Evolutionary conservation across 2,797 vertebrate genomes (phyloP).

Genomic region (Rhynchotus rufescens): DNA sequence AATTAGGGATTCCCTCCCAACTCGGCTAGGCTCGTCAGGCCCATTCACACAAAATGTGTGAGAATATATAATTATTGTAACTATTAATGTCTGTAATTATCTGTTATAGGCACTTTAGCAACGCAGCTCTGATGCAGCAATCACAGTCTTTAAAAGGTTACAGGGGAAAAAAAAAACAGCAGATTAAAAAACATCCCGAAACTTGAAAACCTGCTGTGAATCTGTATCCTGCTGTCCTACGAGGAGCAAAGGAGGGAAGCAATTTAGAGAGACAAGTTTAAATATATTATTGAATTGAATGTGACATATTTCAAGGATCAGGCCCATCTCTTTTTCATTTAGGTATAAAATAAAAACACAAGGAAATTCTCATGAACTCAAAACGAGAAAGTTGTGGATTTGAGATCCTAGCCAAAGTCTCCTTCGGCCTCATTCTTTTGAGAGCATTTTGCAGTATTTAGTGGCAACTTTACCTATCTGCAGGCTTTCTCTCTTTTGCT

Average conservation of each 20-base stretch:
- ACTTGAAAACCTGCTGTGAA: background rate
- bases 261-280: conserved; percentile 24
- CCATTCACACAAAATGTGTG: background rate
- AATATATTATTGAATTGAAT: background rate
- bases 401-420: conserved; percentile 26
- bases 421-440: background rate
- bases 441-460: background rate
- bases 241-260: background rate
- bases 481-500: background rate
- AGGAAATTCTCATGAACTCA: conserved; percentile 19
- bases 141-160: background rate
- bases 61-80: fast-evolving
- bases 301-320: conserved; percentile 22
- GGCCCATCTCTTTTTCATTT: conserved; percentile 42
- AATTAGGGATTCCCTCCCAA: background rate
- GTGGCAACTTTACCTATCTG: background rate
- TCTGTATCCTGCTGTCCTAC: background rate
- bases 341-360: background rate
- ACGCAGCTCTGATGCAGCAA: background rate
- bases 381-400: conserved; percentile 28
- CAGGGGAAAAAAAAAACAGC: background rate
- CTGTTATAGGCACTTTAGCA: background rate
- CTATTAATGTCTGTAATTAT: background rate
- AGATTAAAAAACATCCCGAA: background rate
- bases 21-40: background rate